These are phyloP conservation scores for Melanostoma mellinum DNA, from an alignment of 2,888 invertebrate species.

Conservation along the genomic window DNA sequence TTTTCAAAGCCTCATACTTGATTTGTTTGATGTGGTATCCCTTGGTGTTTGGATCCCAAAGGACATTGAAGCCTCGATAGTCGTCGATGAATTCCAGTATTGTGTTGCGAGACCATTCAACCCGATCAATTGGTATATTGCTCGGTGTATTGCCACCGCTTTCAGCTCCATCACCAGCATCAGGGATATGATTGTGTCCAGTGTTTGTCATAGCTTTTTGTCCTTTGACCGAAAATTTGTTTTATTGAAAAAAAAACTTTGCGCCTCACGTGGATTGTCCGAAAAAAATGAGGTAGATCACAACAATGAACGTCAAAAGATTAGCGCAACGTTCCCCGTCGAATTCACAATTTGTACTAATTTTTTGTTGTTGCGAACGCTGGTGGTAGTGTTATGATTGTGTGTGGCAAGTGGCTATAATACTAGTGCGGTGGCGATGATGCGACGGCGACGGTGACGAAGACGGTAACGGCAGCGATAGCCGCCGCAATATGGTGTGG, in stretches of 20 bases:
- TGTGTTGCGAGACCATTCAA: slow-evolving; percentile 81
- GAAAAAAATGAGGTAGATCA: slow-evolving; percentile 58
- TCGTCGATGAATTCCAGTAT: slow-evolving; percentile 80
- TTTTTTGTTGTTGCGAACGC: slow-evolving; percentile 78
- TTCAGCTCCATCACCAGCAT: slow-evolving; percentile 39
- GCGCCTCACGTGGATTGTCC: slow-evolving; percentile 63
- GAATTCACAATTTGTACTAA: slow-evolving; percentile 82
- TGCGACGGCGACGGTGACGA: slow-evolving; percentile 39
- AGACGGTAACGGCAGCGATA: background rate
- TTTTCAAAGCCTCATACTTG: slow-evolving; percentile 80
- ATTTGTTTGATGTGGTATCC: slow-evolving; percentile 81
- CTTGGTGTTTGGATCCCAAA: slow-evolving; percentile 81
- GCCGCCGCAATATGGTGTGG: slow-evolving; percentile 67
- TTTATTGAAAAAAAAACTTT: slow-evolving; percentile 29
- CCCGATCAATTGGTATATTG: slow-evolving; percentile 75
- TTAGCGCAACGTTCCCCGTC: slow-evolving; percentile 81
- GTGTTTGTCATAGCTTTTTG: slow-evolving; percentile 57
- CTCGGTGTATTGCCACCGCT: slow-evolving; percentile 15
- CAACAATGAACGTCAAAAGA: slow-evolving; percentile 68
- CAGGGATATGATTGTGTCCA: slow-evolving; percentile 62
- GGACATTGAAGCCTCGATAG: slow-evolving; percentile 79
- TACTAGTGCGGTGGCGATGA: slow-evolving; percentile 35
- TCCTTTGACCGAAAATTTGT: background rate
- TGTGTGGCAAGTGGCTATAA: slow-evolving; percentile 79
- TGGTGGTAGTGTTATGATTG: slow-evolving; percentile 76